Evolutionary conservation across 2,888 invertebrate genomes (phyloP).

Genomic region (Diabrotica balteata): DNA sequence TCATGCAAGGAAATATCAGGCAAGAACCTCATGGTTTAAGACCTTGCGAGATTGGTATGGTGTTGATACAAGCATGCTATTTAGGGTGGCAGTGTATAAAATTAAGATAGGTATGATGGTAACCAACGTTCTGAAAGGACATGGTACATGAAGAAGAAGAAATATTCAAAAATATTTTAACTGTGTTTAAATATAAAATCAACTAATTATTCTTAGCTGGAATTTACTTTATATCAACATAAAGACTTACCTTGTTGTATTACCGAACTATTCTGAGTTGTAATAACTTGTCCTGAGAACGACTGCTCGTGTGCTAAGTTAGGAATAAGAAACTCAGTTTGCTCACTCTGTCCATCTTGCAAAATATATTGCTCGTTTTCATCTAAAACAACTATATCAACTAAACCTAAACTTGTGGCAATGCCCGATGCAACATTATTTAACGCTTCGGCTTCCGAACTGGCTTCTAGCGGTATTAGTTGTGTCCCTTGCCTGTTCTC

Average conservation of each 20-base stretch:
- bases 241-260: conserved; percentile 48
- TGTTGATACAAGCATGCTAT: too few species aligned
- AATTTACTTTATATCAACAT: too few species aligned
- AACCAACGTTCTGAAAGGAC: too few species aligned
- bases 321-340: conserved; percentile 58
- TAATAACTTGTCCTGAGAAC: conserved; percentile 44
- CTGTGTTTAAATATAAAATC: too few species aligned
- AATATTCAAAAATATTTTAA: too few species aligned
- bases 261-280: conserved; percentile 42
- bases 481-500: conserved; percentile 28
- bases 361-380: conserved; percentile 68
- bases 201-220: too few species aligned
- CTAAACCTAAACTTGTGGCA: conserved; percentile 65
- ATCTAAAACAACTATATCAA: conserved; percentile 67
- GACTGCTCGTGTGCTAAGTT: conserved; percentile 46
- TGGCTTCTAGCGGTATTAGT: conserved; percentile 57
- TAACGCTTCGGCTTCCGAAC: conserved; percentile 65
- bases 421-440: conserved; percentile 65
- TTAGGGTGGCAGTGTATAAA: too few species aligned
- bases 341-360: conserved; percentile 48
- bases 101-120: too few species aligned
- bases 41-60: too few species aligned
- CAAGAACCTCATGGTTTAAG: too few species aligned
- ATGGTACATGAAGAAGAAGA: too few species aligned
- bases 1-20: too few species aligned